Evolutionary conservation across 2,113 vertebrate species (phyloP), one percentile per base, ranked within the genome.

Genomic region (Haliaeetus leucogaster): DNA sequence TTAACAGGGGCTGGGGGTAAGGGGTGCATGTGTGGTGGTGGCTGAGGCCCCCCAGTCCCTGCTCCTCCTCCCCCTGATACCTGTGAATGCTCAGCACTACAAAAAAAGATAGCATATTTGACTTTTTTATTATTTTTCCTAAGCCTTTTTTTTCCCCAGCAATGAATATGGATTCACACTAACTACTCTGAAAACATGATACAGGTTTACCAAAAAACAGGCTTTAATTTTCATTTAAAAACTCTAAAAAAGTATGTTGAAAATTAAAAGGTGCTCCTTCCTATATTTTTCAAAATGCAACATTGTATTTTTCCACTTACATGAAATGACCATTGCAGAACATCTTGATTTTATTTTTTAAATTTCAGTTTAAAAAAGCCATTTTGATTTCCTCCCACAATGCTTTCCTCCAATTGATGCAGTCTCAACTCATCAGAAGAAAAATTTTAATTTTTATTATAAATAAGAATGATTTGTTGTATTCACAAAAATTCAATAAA

Each of bases 211-310:
- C 10, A 72, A 90, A 72, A 78, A 72, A 6, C 4, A n/a, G 16
- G 16, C 2, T 71, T 77, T 86, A 5, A 36, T 30, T 95, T 93
- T 83, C 19, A 36, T 26, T 81, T 59, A 10, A 76, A 72, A 95
- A 26, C 4, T 38, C 43, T 61, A 40, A 70, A 93, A 86, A 45
- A 6, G 4, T 43, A 52, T 0, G 0, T 19, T 45, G 65, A 82
- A 89, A 82, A 43, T 43, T 42, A 50, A 65, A 74, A 74, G 45
- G 25, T 70, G 9, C 9, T 59, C 19, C 22, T 72, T 82, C 7
- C 18, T 55, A 4, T 32, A 18, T 72, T 82, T 82, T 52, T 47
- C 53, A 73, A 73, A 73, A 67, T 36, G 7, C 73, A 93, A 67
- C 27, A 34, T 16, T 45, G 2, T 19, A 21, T 58, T 81, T 71